These are phyloP conservation scores for Lasiurus cinereus DNA, from an alignment of 2,113 vertebrate species.

Conservation along the genomic window DNA sequence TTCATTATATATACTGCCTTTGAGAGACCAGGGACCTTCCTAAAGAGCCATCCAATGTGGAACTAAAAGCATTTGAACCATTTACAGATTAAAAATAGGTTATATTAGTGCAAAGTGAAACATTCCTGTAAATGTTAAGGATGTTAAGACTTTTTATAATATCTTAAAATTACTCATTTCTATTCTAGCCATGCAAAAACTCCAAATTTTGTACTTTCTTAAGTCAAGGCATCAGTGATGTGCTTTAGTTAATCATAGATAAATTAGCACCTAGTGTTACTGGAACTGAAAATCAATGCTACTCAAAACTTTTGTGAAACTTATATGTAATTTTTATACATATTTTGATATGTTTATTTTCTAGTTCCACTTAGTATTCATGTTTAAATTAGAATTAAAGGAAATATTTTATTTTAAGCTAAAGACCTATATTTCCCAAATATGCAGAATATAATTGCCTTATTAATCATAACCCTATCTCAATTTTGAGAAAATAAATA, in stretches of 20 bases:
- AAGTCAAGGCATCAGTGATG: conserved; percentile 2
- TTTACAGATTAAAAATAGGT: conserved; percentile 62
- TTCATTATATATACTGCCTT: conserved; percentile 11
- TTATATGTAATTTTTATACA: background rate
- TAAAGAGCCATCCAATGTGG: conserved; percentile 53
- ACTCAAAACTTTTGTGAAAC: background rate
- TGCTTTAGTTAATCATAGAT: background rate
- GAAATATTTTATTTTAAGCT: background rate
- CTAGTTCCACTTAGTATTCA: background rate
- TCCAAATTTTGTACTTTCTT: conserved; percentile 33
- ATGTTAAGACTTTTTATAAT: conserved; percentile 59
- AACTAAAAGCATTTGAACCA: conserved; percentile 70
- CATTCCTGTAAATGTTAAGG: conserved; percentile 79
- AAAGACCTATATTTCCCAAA: background rate
- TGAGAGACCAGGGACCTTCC: conserved; percentile 12
- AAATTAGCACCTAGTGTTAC: background rate
- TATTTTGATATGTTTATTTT: background rate
- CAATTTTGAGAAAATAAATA: background rate
- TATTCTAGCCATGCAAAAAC: background rate
- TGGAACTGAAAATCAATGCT: conserved; percentile 12
- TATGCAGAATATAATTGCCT: background rate
- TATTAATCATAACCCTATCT: background rate
- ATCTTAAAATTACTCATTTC: conserved; percentile 54
- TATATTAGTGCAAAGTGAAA: conserved; percentile 65
- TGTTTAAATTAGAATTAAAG: background rate